A percentile compares a stretch with the other conserved stretches of the same genome.
Conservation (phyloP, 2,113 vertebrate genomes). For the Greenwoodochromis staneri region DNA sequence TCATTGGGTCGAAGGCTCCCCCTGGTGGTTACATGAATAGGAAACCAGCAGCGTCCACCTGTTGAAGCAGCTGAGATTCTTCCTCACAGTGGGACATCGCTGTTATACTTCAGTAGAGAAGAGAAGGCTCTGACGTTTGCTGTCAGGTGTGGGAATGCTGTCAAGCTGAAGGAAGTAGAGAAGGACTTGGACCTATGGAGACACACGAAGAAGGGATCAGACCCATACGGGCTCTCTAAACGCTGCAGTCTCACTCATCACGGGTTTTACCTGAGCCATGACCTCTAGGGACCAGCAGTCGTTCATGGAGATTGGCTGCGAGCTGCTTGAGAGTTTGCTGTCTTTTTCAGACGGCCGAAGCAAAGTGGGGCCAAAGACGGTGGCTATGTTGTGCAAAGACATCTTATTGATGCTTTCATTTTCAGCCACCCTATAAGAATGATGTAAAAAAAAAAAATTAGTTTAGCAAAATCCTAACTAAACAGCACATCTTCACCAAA, state of each 20-base stretch:
- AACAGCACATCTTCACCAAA: not conserved
- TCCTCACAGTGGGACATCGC: not conserved
- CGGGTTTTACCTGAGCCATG: conserved; percentile 87
- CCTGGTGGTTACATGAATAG: conserved; percentile 38
- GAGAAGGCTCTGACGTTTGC: conserved; percentile 95
- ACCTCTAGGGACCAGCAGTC: conserved; percentile 98
- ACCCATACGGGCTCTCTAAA: not conserved
- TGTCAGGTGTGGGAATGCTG: conserved; percentile 90
- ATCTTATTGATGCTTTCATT: conserved; percentile 93
- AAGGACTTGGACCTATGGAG: conserved; percentile 87
- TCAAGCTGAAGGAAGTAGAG: conserved; percentile 97
- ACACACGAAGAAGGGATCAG: not conserved
- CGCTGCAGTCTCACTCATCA: not conserved
- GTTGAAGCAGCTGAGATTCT: not conserved
- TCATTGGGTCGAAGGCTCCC: conserved; percentile 1
- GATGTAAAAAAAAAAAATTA: not conserved
- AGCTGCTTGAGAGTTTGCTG: conserved; percentile 86
- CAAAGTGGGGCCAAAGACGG: conserved; percentile 94
- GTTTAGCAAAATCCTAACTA: not conserved
- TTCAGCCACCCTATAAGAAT: conserved; percentile 80
- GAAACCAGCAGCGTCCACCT: not conserved
- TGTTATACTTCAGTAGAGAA: conserved; percentile 93
- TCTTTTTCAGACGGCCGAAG: conserved; percentile 95
- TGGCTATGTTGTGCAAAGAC: conserved; percentile 97
- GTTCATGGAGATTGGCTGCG: conserved; percentile 91